Conservation (phyloP, 1,140 invertebrate genomes). For the Drosophila gunungcola region DNA sequence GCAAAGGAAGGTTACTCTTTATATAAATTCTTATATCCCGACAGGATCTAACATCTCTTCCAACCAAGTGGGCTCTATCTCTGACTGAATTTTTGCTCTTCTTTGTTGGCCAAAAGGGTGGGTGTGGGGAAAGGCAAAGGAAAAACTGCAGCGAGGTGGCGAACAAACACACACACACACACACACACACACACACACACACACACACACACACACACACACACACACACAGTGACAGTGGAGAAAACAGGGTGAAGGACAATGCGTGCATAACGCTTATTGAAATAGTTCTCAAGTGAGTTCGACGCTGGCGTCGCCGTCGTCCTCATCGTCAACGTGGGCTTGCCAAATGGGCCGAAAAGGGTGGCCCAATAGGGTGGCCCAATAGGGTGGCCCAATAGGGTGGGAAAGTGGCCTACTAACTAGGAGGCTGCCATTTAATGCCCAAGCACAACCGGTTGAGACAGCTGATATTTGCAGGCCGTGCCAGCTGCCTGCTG, state of each 20-base stretch:
- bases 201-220: constrained; percentile 7
- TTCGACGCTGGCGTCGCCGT: constrained; percentile 60
- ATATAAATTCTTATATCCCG: neutral
- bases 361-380: neutral
- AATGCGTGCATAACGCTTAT: constrained; percentile 80
- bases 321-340: constrained; percentile 35
- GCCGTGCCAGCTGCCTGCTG: constrained; percentile 22
- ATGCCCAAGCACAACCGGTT: constrained; percentile 26
- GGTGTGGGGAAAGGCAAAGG: neutral
- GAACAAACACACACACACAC: constrained; percentile 16
- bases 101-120: constrained; percentile 4
- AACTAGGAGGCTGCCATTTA: constrained; percentile 45
- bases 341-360: constrained; percentile 41
- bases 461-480: constrained; percentile 40
- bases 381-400: neutral
- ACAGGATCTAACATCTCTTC: neutral
- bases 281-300: constrained; percentile 82
- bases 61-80: constrained; percentile 17
- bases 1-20: no score
- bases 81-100: constrained; percentile 14
- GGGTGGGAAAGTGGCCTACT: neutral
- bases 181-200: constrained; percentile 2
- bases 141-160: constrained; percentile 39
- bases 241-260: constrained; percentile 78
- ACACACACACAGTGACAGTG: constrained; percentile 30